These are phyloP conservation scores for Aphaenogaster ashmeadi DNA, from an alignment of 1,140 invertebrate genomes.

Conservation along the genomic window DNA sequence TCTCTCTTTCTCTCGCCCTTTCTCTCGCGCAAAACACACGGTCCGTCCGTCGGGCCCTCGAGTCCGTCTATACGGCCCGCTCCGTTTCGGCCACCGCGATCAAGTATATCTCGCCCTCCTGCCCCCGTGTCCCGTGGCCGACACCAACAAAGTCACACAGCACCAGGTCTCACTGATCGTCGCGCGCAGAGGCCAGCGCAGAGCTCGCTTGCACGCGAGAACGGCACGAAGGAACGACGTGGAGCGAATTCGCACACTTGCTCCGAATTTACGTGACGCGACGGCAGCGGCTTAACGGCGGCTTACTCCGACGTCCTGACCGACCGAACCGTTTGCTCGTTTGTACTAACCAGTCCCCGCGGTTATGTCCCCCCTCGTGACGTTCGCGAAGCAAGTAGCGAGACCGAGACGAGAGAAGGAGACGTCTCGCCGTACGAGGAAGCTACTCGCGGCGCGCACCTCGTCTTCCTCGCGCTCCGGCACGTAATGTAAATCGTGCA, in stretches of 20 bases:
- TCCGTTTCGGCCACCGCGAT: neutral
- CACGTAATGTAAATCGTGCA: conserved; percentile 21
- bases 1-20: conserved; percentile 12
- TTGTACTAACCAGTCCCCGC: neutral
- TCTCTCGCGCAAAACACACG: conserved; percentile 20
- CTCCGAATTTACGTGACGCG: neutral
- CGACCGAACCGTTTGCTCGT: neutral
- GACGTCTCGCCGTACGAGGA: conserved; percentile 3
- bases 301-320: neutral
- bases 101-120: neutral
- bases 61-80: neutral
- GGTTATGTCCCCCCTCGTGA: neutral
- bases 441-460: conserved; percentile 28
- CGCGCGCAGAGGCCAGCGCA: neutral
- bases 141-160: conserved; percentile 14
- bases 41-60: conserved; percentile 35
- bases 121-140: neutral
- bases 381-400: neutral
- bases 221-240: neutral
- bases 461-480: conserved; percentile 26
- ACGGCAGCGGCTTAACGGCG: neutral
- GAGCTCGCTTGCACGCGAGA: neutral
- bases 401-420: conserved; percentile 6
- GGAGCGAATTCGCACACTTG: conserved; percentile 6
- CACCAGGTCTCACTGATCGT: neutral